phyloP scores from a whole-genome alignment of 2,113 vertebrate genomes.

The Pristiophorus japonicus region DNA sequence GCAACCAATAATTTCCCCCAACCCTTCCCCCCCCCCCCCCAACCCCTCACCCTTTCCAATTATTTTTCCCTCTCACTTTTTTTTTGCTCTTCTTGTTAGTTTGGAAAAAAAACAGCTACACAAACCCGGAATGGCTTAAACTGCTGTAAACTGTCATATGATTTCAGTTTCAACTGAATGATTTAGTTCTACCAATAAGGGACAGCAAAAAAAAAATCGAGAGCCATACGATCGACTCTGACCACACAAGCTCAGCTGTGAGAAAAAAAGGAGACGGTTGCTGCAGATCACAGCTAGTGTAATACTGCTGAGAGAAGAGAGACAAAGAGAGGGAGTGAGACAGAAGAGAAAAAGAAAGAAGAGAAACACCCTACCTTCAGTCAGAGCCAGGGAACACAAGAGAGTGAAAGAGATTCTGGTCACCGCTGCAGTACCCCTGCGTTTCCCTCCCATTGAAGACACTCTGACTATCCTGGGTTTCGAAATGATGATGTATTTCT shows the following conservation, averaged over 20 bases:
- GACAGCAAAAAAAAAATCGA: slow-evolving; percentile 43
- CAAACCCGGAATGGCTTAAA: slow-evolving; percentile 54
- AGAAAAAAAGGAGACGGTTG: slow-evolving; percentile 41
- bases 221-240: slow-evolving; percentile 25
- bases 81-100: slow-evolving; percentile 37
- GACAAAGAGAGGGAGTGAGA: slow-evolving; percentile 38
- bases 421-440: slow-evolving; percentile 36
- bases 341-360: slow-evolving; percentile 43
- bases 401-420: slow-evolving; percentile 38
- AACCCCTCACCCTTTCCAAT: slow-evolving; percentile 27
- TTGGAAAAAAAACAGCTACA: slow-evolving; percentile 48
- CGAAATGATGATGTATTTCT: slow-evolving; percentile 70
- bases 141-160: slow-evolving; percentile 57
- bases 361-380: slow-evolving; percentile 31
- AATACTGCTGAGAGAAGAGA: slow-evolving; percentile 37
- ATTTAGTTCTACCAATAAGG: slow-evolving; percentile 59
- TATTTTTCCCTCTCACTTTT: slow-evolving; percentile 39
- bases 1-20: background rate
- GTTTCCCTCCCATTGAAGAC: slow-evolving; percentile 41
- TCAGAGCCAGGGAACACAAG: slow-evolving; percentile 29
- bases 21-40: background rate
- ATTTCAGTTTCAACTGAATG: slow-evolving; percentile 48
- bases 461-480: slow-evolving; percentile 44
- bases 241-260: slow-evolving; percentile 32
- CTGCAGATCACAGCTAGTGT: slow-evolving; percentile 35